phyloP scores from a whole-genome alignment of 1,140 invertebrate genomes.

The Melipona quadrifasciata region DNA sequence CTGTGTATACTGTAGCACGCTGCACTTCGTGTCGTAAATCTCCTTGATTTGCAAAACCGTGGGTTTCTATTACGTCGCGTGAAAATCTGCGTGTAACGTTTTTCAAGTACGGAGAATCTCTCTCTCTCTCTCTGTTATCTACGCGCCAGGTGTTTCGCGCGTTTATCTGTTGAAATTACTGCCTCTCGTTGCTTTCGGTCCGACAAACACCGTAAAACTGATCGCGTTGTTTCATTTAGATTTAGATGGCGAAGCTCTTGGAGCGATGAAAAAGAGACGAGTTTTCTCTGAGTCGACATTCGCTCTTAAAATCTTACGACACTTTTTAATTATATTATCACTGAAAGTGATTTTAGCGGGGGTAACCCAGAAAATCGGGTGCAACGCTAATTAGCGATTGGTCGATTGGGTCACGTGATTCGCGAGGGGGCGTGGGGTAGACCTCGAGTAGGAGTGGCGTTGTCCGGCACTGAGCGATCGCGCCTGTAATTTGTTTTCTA shows the following conservation, averaged over 20 bases:
- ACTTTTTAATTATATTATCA: no score
- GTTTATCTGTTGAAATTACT: background rate
- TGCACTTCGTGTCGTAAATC: constrained; percentile 31
- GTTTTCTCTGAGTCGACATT: background rate
- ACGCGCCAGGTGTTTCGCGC: background rate
- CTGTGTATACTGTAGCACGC: constrained; percentile 3
- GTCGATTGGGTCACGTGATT: no score
- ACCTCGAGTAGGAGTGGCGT: no score
- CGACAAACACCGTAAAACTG: no score
- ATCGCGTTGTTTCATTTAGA: background rate
- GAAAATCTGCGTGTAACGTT: background rate
- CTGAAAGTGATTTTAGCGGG: no score
- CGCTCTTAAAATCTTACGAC: no score
- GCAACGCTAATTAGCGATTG: no score
- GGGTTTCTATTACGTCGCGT: background rate
- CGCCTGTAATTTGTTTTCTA: no score
- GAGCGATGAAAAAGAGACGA: background rate
- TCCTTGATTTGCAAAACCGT: background rate
- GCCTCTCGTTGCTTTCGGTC: background rate
- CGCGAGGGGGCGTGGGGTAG: no score
- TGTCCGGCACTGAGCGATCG: no score
- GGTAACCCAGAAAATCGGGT: no score
- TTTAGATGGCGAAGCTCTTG: background rate
- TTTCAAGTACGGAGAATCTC: background rate
- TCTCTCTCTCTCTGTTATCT: no score